A percentile compares a stretch with the other conserved stretches of the same genome.
These are phyloP conservation scores for Plagodis dolabraria DNA, from an alignment of 2,888 invertebrate genomes.

Conservation along the genomic window DNA sequence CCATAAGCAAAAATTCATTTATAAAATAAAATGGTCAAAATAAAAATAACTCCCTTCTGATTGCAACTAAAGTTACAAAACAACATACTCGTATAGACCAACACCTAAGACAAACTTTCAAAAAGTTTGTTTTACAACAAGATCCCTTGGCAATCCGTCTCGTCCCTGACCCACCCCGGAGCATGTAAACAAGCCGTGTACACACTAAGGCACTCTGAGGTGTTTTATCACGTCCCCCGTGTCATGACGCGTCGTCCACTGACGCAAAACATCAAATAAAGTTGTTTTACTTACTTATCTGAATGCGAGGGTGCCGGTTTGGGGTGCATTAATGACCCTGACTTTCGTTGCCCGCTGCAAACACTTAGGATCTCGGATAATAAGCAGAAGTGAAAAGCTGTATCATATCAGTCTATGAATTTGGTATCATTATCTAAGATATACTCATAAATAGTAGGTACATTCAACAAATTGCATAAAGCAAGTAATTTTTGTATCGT, in stretches of 20 bases:
- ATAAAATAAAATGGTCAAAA: too few species aligned
- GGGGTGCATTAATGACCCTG: constrained; percentile 80
- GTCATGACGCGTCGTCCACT: constrained; percentile 62
- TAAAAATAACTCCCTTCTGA: too few species aligned
- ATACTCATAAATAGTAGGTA: too few species aligned
- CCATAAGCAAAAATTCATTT: too few species aligned
- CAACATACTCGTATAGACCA: too few species aligned
- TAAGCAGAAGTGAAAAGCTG: constrained; percentile 10
- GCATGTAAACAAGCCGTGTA: constrained; percentile 25
- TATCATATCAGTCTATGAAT: constrained; percentile 1
- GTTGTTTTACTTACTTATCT: constrained; percentile 82
- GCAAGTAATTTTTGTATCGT: too few species aligned
- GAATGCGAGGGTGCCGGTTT: constrained; percentile 53
- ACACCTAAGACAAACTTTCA: constrained; percentile 2
- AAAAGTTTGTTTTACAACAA: constrained; percentile 2
- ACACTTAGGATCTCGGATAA: constrained; percentile 29
- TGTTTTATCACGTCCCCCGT: constrained; percentile 65
- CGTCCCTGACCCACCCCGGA: constrained; percentile 33
- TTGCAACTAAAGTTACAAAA: too few species aligned
- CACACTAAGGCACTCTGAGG: constrained; percentile 38
- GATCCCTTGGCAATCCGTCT: constrained; percentile 7
- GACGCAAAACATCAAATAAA: constrained; percentile 80
- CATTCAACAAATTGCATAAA: too few species aligned
- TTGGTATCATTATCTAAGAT: neutral
- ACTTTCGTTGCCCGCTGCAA: constrained; percentile 42